A percentile compares a stretch with the other conserved stretches of the same genome.
Evolutionary conservation across 2,797 vertebrate genomes (phyloP).

Genomic region (Micromesistius poutassou): DNA sequence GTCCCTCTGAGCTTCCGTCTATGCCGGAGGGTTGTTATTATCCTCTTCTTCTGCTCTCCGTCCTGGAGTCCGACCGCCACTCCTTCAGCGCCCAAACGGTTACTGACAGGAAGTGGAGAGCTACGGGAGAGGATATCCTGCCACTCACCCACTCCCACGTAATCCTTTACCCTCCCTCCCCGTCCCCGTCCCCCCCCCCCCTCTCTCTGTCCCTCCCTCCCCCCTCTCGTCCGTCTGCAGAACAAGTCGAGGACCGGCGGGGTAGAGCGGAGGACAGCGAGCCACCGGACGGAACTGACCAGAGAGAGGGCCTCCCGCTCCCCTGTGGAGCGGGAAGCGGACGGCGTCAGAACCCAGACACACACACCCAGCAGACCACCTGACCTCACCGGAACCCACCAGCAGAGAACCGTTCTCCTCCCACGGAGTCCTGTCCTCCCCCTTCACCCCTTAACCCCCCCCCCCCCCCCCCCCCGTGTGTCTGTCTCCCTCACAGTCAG

Average conservation of each 20-base stretch:
- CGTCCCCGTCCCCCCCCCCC: slow-evolving; percentile 31
- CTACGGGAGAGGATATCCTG: slow-evolving; percentile 54
- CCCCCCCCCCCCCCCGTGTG: too few relatives aligned
- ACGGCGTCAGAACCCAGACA: slow-evolving; percentile 51
- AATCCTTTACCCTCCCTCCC: slow-evolving; percentile 41
- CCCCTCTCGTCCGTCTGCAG: slow-evolving; percentile 51
- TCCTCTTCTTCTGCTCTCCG: slow-evolving; percentile 17
- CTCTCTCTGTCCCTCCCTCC: slow-evolving; percentile 33
- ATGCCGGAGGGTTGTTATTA: background rate
- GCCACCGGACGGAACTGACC: slow-evolving; percentile 1
- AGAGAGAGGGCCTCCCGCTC: slow-evolving; percentile 39
- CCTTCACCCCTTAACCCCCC: slow-evolving; percentile 26
- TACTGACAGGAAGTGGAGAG: slow-evolving; percentile 59
- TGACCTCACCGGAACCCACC: slow-evolving; percentile 29
- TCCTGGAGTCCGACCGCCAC: slow-evolving; percentile 27
- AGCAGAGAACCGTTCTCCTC: slow-evolving; percentile 8
- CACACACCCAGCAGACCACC: slow-evolving; percentile 33
- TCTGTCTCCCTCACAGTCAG: too few relatives aligned
- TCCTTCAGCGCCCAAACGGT: slow-evolving; percentile 55
- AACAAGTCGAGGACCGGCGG: slow-evolving; percentile 74
- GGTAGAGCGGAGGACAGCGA: slow-evolving; percentile 50
- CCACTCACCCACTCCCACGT: slow-evolving; percentile 61
- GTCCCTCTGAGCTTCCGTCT: too few relatives aligned
- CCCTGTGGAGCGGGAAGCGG: slow-evolving; percentile 31
- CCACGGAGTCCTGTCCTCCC: background rate